These are phyloP conservation scores for Manis crassicaudata DNA, from an alignment of 2,797 vertebrate species.

Conservation along the genomic window DNA sequence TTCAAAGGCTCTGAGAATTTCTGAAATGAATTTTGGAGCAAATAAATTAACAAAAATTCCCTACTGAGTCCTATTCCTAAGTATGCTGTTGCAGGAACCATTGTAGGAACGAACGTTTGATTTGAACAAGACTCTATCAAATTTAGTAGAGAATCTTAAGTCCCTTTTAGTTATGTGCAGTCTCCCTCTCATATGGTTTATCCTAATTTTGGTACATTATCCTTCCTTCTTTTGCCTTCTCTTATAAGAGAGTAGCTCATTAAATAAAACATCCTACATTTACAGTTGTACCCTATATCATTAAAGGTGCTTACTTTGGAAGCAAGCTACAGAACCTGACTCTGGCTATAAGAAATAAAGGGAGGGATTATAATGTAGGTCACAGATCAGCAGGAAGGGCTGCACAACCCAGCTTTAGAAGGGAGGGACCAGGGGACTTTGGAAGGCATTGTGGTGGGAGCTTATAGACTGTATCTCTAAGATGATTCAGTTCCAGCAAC, in stretches of 20 bases:
- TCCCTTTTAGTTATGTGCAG: not conserved
- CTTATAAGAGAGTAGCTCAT: not conserved
- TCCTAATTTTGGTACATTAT: not conserved
- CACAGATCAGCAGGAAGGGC: not conserved
- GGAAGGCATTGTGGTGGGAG: not conserved
- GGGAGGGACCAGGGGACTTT: not conserved
- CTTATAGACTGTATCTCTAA: not conserved
- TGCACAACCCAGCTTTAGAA: not conserved
- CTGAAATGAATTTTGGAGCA: conserved; percentile 36
- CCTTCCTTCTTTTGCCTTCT: not conserved
- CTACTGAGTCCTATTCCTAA: not conserved
- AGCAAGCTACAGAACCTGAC: not conserved
- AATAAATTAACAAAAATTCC: conserved; percentile 22
- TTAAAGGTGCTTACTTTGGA: not conserved
- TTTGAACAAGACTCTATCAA: not conserved
- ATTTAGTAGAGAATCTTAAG: not conserved
- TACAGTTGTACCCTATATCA: not conserved
- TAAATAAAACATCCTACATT: not conserved
- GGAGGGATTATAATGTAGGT: not conserved
- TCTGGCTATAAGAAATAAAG: not conserved
- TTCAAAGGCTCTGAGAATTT: conserved; percentile 31
- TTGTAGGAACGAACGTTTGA: not conserved
- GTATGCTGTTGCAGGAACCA: not conserved
- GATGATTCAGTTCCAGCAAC: not conserved
- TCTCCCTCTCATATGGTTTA: not conserved